phyloP scores from a whole-genome alignment of 1,140 invertebrate genomes.

The Nomia melanderi region DNA sequence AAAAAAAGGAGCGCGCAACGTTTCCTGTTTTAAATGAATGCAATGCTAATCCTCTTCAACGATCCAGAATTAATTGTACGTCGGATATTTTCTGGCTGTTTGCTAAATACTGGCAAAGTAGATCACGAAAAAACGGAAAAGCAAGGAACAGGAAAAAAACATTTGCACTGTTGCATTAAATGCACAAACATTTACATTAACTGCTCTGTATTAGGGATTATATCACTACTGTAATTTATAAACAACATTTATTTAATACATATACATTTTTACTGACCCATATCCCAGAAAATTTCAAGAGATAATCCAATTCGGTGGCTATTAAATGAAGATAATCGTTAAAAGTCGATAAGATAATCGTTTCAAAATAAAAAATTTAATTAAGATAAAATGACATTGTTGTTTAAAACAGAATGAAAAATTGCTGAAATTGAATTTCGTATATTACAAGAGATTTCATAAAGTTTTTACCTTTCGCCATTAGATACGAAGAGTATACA shows the following conservation, averaged over 20 bases:
- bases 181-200: background rate
- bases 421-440: no score
- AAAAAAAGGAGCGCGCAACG: background rate
- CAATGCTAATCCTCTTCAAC: constrained; percentile 18
- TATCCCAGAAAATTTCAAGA: no score
- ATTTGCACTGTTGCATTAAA: constrained; percentile 10
- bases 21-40: background rate
- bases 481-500: no score
- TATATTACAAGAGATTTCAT: no score
- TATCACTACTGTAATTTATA: background rate
- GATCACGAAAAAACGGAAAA: background rate
- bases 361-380: no score
- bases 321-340: no score
- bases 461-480: no score
- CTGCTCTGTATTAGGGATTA: constrained; percentile 5
- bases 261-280: background rate
- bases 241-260: background rate
- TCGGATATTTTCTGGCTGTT: background rate
- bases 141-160: background rate
- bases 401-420: no score
- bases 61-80: constrained; percentile 19
- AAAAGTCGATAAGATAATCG: no score
- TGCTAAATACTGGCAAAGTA: background rate
- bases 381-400: no score
- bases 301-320: no score